Evolutionary conservation across 2,113 vertebrate species (phyloP).

Genomic region (Apaloderma vittatum): DNA sequence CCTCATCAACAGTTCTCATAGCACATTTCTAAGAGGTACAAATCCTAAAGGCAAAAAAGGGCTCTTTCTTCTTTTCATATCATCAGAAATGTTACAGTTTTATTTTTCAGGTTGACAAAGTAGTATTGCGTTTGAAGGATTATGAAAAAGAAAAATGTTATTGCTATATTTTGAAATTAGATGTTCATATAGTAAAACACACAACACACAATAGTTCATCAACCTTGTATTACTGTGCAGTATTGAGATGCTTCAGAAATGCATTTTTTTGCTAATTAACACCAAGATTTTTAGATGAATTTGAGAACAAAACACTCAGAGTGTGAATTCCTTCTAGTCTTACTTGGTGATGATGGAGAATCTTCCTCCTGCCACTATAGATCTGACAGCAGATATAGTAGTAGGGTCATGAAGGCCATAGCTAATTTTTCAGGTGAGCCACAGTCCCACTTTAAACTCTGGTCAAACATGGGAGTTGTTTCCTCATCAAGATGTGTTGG

Average conservation of each 20-base stretch:
- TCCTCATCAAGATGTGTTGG: background rate
- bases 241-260: conserved; percentile 48
- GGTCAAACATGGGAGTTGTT: background rate
- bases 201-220: conserved; percentile 24
- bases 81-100: conserved; percentile 38
- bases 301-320: conserved; percentile 3
- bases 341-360: background rate
- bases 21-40: background rate
- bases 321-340: background rate
- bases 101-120: conserved; percentile 56
- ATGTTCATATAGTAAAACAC: background rate
- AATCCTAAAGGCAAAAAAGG: background rate
- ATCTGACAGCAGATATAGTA: background rate
- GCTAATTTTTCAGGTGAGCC: background rate
- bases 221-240: conserved; percentile 18
- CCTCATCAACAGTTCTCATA: background rate
- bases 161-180: conserved; percentile 42
- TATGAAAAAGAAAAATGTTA: conserved; percentile 41
- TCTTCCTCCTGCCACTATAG: background rate
- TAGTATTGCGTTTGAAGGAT: conserved; percentile 32
- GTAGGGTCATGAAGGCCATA: background rate
- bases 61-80: background rate
- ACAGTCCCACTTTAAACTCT: background rate
- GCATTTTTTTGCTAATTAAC: conserved; percentile 64
- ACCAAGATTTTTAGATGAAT: conserved; percentile 56